Conservation (phyloP, 2,797 vertebrate genomes). For the Bovichtus diacanthus region DNA sequence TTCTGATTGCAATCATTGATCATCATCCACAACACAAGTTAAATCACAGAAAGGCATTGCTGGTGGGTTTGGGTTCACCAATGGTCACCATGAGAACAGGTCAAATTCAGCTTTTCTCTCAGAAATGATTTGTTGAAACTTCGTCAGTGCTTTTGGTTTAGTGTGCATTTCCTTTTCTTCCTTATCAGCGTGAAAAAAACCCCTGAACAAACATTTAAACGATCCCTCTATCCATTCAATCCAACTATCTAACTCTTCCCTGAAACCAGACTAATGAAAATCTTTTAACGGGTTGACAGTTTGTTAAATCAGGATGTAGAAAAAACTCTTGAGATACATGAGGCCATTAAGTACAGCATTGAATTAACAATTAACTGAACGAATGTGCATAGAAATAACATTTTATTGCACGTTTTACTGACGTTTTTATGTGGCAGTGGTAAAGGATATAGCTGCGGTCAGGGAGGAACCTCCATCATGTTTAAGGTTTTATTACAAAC, state of each 20-base stretch:
- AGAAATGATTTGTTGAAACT: neutral
- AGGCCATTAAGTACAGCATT: conserved; percentile 28
- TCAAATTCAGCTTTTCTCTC: neutral
- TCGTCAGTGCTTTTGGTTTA: neutral
- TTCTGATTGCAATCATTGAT: neutral
- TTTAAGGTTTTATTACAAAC: conserved; percentile 15
- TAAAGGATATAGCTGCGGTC: conserved; percentile 5
- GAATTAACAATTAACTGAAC: conserved; percentile 39
- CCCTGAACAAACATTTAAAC: conserved; percentile 5
- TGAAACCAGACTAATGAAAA: conserved; percentile 31
- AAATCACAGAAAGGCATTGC: neutral
- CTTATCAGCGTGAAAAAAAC: neutral
- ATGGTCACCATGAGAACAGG: neutral
- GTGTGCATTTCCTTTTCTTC: neutral
- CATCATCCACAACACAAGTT: neutral
- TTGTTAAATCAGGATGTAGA: conserved; percentile 10
- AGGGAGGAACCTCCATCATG: conserved; percentile 21
- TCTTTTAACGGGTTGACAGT: conserved; percentile 4
- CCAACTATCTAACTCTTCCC: neutral
- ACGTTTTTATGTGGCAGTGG: conserved; percentile 14
- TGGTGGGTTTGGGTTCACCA: neutral
- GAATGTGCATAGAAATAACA: conserved; percentile 28
- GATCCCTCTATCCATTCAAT: neutral
- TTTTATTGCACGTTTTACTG: conserved; percentile 24
- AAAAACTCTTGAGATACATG: conserved; percentile 22